A percentile compares a stretch with the other conserved stretches of the same genome.
These are phyloP conservation scores for Pyrocephalus nanus DNA, from an alignment of 2,797 vertebrate species.

Conservation along the genomic window DNA sequence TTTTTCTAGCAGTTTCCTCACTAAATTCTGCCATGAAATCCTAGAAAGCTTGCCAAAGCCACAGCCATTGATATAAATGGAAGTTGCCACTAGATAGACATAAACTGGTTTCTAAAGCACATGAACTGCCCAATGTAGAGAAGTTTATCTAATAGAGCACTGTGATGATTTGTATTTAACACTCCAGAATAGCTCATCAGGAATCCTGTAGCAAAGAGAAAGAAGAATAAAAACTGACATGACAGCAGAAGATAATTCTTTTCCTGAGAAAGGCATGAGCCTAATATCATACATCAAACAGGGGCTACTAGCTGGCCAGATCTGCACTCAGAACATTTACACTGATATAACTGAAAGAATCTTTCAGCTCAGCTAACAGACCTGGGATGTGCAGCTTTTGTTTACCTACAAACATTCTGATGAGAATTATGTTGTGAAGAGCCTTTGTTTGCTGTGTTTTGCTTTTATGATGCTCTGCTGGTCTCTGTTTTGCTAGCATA, in stretches of 20 bases:
- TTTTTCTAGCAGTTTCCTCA: neutral
- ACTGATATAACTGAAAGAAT: neutral
- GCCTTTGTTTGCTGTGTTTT: neutral
- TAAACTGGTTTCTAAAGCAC: neutral
- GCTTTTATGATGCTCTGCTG: neutral
- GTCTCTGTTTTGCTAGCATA: neutral
- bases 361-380: neutral
- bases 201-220: neutral
- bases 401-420: neutral
- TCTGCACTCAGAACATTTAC: neutral
- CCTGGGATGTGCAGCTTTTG: neutral
- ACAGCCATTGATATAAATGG: neutral
- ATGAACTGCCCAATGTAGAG: neutral
- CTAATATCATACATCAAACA: neutral
- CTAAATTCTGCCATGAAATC: neutral
- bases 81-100: neutral
- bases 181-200: neutral
- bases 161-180: neutral
- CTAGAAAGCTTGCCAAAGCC: neutral
- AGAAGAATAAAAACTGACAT: neutral
- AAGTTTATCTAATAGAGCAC: neutral
- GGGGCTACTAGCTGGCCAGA: neutral
- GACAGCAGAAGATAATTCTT: neutral
- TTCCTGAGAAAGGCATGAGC: neutral
- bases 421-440: neutral